These are phyloP conservation scores for Drosophila azteca DNA, from an alignment of 1,140 invertebrate species.

Conservation along the genomic window DNA sequence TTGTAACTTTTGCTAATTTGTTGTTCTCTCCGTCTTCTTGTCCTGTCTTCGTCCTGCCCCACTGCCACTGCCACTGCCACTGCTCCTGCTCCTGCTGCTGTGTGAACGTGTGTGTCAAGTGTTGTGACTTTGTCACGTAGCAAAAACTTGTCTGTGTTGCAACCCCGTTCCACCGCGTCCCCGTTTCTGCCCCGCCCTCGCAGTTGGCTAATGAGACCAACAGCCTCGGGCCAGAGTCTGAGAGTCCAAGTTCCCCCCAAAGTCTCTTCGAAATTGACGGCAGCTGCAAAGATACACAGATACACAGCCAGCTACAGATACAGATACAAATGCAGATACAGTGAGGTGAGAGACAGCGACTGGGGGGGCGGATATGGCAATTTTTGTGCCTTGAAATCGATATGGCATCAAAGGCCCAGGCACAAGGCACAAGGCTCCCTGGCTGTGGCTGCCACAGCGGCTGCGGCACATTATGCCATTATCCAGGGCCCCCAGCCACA, in stretches of 20 bases:
- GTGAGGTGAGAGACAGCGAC: conserved; percentile 24
- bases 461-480: conserved; percentile 70
- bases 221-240: conserved; percentile 30
- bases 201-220: conserved; percentile 54
- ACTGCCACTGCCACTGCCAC: too few relatives aligned
- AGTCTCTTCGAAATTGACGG: conserved; percentile 54
- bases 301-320: conserved; percentile 8
- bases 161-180: conserved; percentile 34
- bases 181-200: neutral
- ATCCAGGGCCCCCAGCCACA: conserved; percentile 57
- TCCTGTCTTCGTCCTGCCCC: too few relatives aligned
- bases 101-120: conserved; percentile 62
- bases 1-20: conserved; percentile 70
- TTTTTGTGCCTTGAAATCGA: conserved; percentile 77
- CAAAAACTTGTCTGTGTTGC: conserved; percentile 66
- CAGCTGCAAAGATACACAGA: conserved; percentile 58
- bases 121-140: conserved; percentile 78
- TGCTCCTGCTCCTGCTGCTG: too few relatives aligned
- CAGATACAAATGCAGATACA: neutral
- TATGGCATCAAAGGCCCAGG: conserved; percentile 73
- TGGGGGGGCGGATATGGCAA: conserved; percentile 73
- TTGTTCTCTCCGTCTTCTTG: conserved; percentile 45
- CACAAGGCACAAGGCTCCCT: neutral
- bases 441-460: too few relatives aligned
- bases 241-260: conserved; percentile 21